These are phyloP conservation scores for Mus caroli DNA, from an alignment of 2,797 vertebrate species.

Conservation along the genomic window DNA sequence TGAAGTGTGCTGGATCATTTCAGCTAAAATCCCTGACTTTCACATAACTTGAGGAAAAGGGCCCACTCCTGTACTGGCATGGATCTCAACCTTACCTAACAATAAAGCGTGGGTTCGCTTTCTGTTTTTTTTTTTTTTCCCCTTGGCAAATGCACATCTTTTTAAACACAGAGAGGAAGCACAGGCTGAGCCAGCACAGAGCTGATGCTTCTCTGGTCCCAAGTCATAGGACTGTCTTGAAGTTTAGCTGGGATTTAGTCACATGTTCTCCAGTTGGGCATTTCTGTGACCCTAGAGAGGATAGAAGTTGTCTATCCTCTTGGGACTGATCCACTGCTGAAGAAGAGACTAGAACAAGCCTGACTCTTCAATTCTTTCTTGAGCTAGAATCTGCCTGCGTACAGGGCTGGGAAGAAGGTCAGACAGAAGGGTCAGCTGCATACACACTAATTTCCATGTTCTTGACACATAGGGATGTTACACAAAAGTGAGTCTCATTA, in stretches of 20 bases:
- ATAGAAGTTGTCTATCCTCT: not conserved
- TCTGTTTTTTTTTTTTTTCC: not conserved
- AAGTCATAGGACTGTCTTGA: not conserved
- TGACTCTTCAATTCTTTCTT: constrained; percentile 22
- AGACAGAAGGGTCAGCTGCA: not conserved
- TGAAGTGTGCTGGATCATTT: not conserved
- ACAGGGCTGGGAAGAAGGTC: not conserved
- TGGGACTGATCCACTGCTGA: not conserved
- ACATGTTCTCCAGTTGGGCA: not conserved
- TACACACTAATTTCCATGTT: not conserved
- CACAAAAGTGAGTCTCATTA: not conserved
- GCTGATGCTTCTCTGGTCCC: not conserved
- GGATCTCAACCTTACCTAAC: not conserved
- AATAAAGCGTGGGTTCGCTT: not conserved
- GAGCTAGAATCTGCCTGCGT: not conserved
- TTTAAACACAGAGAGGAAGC: constrained; percentile 29
- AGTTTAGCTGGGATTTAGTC: not conserved
- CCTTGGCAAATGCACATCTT: not conserved
- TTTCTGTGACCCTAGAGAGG: constrained; percentile 12
- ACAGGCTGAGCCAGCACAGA: not conserved
- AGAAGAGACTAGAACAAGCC: constrained; percentile 34
- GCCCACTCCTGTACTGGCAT: not conserved
- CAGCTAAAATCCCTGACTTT: constrained; percentile 3
- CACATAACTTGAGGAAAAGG: not conserved
- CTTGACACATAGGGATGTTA: not conserved